A percentile compares a stretch with the other conserved stretches of the same genome.
Evolutionary conservation across 2,113 vertebrate genomes (phyloP).

Genomic region (Sinocyclocheilus maitianheensis): DNA sequence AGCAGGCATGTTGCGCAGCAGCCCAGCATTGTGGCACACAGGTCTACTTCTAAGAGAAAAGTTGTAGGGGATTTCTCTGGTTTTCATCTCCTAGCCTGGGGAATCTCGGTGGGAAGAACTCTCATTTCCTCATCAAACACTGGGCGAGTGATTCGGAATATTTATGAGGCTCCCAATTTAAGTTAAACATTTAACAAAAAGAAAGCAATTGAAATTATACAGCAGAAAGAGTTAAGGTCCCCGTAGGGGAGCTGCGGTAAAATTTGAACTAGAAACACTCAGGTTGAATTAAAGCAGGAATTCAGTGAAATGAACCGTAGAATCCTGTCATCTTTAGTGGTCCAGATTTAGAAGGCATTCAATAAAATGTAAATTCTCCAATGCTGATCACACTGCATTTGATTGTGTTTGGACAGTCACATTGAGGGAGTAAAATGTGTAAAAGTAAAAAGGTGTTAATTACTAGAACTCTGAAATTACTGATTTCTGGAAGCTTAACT

Average conservation of each 20-base stretch:
- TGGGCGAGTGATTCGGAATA: slow-evolving; percentile 98
- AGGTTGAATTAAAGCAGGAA: slow-evolving; percentile 71
- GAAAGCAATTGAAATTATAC: slow-evolving; percentile 86
- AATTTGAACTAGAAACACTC: slow-evolving; percentile 82
- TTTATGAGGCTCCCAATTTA: slow-evolving; percentile 98
- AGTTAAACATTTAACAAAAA: slow-evolving; percentile 99
- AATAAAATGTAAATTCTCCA: slow-evolving; percentile 43
- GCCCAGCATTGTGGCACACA: slow-evolving; percentile 60
- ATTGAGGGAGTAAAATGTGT: slow-evolving; percentile 7
- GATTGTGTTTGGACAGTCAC: slow-evolving; percentile 39
- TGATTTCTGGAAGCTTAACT: slow-evolving; percentile 48
- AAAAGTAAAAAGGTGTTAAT: slow-evolving; percentile 49
- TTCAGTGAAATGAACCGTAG: slow-evolving; percentile 59
- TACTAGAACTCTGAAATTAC: slow-evolving; percentile 28
- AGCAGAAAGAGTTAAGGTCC: slow-evolving; percentile 95
- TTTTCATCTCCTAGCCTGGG: slow-evolving; percentile 81
- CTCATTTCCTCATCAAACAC: slow-evolving; percentile 99
- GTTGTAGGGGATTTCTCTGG: slow-evolving; percentile 86
- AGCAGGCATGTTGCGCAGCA: not conserved
- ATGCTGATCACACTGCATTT: slow-evolving; percentile 44
- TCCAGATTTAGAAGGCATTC: slow-evolving; percentile 58
- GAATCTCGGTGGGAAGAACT: slow-evolving; percentile 92
- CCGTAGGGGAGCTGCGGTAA: slow-evolving; percentile 77
- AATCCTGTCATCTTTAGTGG: slow-evolving; percentile 57
- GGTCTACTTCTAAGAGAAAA: slow-evolving; percentile 90